phyloP scores from a whole-genome alignment of 2,113 vertebrate genomes.

The Bubo scandiacus region DNA sequence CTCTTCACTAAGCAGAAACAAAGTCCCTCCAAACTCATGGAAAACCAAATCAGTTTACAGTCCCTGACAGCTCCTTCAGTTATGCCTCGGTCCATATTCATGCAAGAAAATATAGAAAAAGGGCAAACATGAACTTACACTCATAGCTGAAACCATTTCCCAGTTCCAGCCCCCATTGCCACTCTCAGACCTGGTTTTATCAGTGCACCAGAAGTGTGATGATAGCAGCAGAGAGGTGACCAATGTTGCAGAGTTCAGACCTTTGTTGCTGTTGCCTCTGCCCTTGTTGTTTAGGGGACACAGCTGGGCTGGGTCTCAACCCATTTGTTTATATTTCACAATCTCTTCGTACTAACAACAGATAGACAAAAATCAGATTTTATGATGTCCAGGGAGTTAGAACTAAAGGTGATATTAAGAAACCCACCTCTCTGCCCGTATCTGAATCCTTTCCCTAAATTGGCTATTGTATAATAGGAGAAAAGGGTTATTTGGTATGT shows the following conservation, averaged over 20 bases:
- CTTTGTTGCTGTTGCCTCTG: neutral
- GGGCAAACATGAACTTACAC: neutral
- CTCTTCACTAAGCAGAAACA: neutral
- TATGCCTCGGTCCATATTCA: neutral
- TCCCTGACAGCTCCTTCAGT: neutral
- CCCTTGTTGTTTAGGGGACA: neutral
- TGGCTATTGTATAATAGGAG: neutral
- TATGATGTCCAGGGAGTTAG: neutral
- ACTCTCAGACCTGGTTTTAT: neutral
- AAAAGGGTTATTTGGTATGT: neutral
- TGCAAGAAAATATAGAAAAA: neutral
- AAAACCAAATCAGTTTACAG: neutral
- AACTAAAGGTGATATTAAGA: neutral
- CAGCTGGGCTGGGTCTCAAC: neutral
- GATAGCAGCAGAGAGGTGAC: fast-evolving
- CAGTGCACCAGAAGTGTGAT: neutral
- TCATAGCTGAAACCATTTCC: neutral
- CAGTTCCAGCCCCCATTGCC: neutral
- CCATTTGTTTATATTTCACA: neutral
- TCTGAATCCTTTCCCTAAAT: neutral
- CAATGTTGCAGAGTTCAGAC: neutral
- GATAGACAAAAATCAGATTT: neutral
- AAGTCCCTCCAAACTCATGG: neutral
- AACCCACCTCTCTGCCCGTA: neutral
- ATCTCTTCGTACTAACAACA: neutral